Evolutionary conservation across 1,140 invertebrate genomes (phyloP), one percentile per base, ranked within the genome.

Genomic region (Lepidurus packardi): DNA sequence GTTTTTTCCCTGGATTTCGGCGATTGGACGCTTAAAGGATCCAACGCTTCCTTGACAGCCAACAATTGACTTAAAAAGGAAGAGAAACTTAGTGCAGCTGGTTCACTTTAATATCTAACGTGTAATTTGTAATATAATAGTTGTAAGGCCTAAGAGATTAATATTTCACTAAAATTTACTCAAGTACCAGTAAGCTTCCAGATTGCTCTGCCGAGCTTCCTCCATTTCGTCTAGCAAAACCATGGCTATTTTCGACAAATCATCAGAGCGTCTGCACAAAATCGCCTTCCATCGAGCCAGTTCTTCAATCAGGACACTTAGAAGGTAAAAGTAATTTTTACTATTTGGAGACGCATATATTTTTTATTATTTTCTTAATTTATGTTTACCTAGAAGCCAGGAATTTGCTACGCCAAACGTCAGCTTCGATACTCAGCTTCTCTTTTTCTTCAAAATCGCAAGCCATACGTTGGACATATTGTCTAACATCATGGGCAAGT

Each of bases 321-420:
- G 85, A 85, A 79, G 79, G 81, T 73, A 83, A 78, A 82, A 80
- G 75, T 34, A 34, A 80, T 41, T 74, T 75, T 73, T 78, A 65
- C 0, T 34, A 34, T 2, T 34, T 34, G 34, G 34, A 34, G 4
- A 34, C 78, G 75, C 65, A 65, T 78, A 78, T 34, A 34, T 34
- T 34, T 34, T 25, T 76, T 34, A 6, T 16, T 24, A 77, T 77
- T 73, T 3, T 73, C 5, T 42, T 34, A 24, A 34, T 42, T 77
- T n/a, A 53, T 79, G 44, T 65, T 65, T 78, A 11, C 75, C 13
- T 43, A 45, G 93, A 95, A 34, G 95, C 95, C 81, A 97, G 86
- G 86, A 95, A 98, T 90, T 97, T 97, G 82, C 94, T 96, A 80
- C 94, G 90, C 94, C 95, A 97, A 77, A 97, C 94, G 87, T 98